phyloP scores from a whole-genome alignment of 2,797 vertebrate species.

The Siniperca scherzeri region DNA sequence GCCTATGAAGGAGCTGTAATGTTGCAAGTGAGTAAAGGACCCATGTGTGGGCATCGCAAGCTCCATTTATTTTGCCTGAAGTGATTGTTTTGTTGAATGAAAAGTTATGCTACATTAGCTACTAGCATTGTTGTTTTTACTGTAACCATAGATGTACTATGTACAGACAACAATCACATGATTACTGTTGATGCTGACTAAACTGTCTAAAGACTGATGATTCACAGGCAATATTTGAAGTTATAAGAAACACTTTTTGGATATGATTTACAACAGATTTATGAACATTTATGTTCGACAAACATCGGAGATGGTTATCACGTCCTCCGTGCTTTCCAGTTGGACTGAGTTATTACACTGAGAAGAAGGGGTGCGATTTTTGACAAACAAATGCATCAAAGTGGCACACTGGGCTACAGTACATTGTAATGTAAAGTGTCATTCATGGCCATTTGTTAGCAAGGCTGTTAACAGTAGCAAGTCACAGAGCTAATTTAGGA shows the following conservation, averaged over 20 bases:
- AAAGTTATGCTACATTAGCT: background rate
- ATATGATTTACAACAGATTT: background rate
- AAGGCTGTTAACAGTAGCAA: background rate
- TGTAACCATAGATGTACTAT: too few species aligned
- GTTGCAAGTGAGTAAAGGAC: too few species aligned
- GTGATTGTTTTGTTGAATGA: constrained; percentile 2
- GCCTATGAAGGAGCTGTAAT: background rate
- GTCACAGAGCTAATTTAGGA: background rate
- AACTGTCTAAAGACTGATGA: background rate
- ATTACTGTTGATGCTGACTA: background rate
- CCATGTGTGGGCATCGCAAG: background rate
- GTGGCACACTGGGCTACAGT: background rate
- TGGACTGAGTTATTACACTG: background rate
- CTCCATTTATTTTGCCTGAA: constrained; percentile 5
- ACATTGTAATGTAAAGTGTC: background rate
- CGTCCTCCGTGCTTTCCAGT: background rate
- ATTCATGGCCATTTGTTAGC: background rate
- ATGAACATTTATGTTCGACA: background rate
- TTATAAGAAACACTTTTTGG: background rate
- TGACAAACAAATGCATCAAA: background rate
- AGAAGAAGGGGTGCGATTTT: background rate
- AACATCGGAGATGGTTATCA: background rate
- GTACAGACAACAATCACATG: background rate
- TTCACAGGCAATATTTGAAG: background rate
- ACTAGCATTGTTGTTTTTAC: background rate